Conservation (phyloP, 2,797 vertebrate genomes). For the Gambelia wislizenii region DNA sequence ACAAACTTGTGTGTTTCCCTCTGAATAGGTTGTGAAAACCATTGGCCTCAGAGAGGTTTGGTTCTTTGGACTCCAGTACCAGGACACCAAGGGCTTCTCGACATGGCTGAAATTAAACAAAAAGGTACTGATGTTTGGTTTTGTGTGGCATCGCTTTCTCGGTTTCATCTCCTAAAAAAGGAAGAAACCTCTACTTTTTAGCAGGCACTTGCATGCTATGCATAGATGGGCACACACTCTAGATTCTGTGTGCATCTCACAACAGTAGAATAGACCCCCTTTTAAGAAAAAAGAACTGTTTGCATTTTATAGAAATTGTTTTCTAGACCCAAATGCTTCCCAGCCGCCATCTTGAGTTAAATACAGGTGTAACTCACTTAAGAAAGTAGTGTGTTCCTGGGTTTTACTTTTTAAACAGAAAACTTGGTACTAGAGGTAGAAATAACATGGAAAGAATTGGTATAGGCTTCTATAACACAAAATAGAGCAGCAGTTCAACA, state of each 20-base stretch:
- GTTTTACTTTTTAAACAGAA: too few species aligned
- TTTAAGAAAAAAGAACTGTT: not conserved
- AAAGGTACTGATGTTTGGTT: conserved; percentile 83
- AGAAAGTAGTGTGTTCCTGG: too few species aligned
- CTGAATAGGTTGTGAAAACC: conserved; percentile 93
- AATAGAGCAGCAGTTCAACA: too few species aligned
- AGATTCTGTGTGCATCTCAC: too few species aligned
- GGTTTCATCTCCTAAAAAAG: not conserved
- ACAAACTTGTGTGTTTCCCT: not conserved
- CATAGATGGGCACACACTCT: not conserved
- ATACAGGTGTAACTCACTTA: too few species aligned
- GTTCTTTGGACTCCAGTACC: conserved; percentile 99
- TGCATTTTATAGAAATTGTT: not conserved
- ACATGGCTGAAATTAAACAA: conserved; percentile 99
- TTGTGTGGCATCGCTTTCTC: not conserved
- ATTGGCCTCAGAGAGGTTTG: conserved; percentile 97
- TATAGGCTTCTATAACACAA: too few species aligned
- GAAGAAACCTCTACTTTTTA: not conserved
- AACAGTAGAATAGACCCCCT: not conserved
- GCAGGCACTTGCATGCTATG: not conserved
- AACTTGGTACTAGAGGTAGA: too few species aligned
- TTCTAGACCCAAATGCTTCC: too few species aligned
- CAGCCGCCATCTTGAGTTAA: not conserved
- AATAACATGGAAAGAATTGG: too few species aligned
- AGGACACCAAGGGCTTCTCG: conserved; percentile 97